Evolutionary conservation across 2,888 invertebrate genomes (phyloP).

Genomic region (Branchinecta sandiegonensis): DNA sequence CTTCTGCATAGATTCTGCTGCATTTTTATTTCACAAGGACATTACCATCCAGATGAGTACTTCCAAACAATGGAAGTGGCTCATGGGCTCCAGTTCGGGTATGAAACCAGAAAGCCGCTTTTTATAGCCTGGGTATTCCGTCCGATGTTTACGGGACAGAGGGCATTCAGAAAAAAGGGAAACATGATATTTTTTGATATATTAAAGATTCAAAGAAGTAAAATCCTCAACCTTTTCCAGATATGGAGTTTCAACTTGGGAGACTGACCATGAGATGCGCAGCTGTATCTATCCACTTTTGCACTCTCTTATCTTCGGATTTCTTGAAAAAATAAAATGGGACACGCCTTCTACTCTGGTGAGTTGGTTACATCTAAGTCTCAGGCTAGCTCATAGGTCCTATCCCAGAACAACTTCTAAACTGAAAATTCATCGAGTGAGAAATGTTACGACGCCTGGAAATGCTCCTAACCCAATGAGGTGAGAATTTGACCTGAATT

Average conservation of each 20-base stretch:
- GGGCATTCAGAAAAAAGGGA: too few species aligned
- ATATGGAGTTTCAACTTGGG: slow-evolving; percentile 1
- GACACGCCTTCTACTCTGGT: not conserved
- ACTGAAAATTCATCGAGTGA: too few species aligned
- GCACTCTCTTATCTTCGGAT: not conserved
- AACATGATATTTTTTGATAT: too few species aligned
- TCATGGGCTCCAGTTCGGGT: slow-evolving; percentile 10
- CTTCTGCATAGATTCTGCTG: not conserved
- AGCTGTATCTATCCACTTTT: not conserved
- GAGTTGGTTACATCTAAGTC: not conserved
- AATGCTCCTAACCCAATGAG: too few species aligned
- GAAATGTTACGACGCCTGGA: too few species aligned
- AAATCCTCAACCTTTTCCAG: not conserved
- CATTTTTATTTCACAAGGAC: slow-evolving; percentile 6
- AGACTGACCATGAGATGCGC: not conserved
- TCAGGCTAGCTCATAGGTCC: too few species aligned
- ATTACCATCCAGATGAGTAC: slow-evolving; percentile 10
- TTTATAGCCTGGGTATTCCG: too few species aligned
- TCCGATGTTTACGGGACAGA: too few species aligned
- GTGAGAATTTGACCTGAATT: too few species aligned
- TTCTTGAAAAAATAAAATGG: slow-evolving; percentile 3
- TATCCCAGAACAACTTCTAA: too few species aligned
- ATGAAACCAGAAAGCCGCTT: not conserved
- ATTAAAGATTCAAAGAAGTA: too few species aligned
- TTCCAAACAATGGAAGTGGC: slow-evolving; percentile 11